Evolutionary conservation across 2,797 vertebrate genomes (phyloP).

Genomic region (Mormyrus proboscirostris): DNA sequence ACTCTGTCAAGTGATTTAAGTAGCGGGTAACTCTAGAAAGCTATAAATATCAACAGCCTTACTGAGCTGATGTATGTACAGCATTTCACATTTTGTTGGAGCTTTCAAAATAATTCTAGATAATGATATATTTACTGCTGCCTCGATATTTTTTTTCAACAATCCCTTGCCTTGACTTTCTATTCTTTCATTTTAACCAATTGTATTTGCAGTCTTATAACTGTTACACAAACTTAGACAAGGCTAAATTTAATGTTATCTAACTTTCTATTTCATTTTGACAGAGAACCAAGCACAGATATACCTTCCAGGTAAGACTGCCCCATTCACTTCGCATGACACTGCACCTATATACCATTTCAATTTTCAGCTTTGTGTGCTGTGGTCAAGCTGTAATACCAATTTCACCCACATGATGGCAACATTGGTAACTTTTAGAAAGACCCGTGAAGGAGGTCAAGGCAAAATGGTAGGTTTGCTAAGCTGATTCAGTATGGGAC

Average conservation of each 20-base stretch:
- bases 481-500: neutral
- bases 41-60: neutral
- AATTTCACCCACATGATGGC: slow-evolving; percentile 5
- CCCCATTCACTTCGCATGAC: neutral
- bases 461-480: neutral
- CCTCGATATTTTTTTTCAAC: neutral
- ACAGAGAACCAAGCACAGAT: slow-evolving; percentile 61
- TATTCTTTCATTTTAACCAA: neutral
- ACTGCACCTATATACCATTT: neutral
- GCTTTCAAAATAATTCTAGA: neutral
- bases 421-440: neutral
- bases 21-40: neutral
- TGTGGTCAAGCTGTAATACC: neutral
- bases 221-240: neutral
- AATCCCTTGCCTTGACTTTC: neutral
- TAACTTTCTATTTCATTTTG: slow-evolving; percentile 15
- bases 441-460: slow-evolving; percentile 10
- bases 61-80: neutral
- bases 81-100: neutral
- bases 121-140: neutral
- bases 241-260: neutral
- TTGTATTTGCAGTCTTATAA: neutral
- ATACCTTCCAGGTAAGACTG: slow-evolving; percentile 54
- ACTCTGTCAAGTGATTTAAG: neutral
- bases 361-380: neutral